These are phyloP conservation scores for Eretmodus cyanostictus DNA, from an alignment of 2,113 vertebrate species.

Conservation along the genomic window DNA sequence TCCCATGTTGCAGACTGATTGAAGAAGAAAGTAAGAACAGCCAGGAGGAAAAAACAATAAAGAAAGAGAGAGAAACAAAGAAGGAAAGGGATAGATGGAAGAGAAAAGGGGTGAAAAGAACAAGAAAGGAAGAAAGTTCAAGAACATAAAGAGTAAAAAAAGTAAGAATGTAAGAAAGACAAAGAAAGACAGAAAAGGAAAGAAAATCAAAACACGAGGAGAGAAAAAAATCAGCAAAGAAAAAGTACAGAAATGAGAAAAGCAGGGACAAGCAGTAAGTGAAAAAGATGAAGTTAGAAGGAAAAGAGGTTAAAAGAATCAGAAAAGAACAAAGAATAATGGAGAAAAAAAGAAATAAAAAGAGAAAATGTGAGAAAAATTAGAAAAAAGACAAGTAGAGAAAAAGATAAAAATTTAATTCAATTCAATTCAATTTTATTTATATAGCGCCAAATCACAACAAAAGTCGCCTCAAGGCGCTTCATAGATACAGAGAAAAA, in stretches of 20 bases:
- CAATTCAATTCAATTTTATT: too few relatives aligned
- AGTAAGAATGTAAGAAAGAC: background rate
- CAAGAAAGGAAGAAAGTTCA: background rate
- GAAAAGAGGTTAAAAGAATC: background rate
- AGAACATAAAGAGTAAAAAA: background rate
- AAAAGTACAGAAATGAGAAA: background rate
- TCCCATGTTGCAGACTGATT: background rate
- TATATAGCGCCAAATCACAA: too few relatives aligned
- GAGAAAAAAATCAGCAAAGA: background rate
- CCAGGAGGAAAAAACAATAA: background rate
- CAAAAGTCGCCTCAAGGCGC: too few relatives aligned
- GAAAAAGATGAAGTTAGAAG: background rate
- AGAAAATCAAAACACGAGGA: background rate
- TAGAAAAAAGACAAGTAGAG: background rate
- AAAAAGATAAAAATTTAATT: background rate
- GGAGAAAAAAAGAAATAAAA: background rate
- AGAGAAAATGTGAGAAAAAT: background rate
- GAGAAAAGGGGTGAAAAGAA: background rate
- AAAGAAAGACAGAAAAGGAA: background rate
- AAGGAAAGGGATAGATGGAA: background rate
- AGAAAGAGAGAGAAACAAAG: background rate
- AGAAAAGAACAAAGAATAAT: background rate
- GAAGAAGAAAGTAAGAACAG: background rate
- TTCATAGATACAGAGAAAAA: too few relatives aligned
- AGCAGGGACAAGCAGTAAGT: background rate